Evolutionary conservation across 23 tunicate species (phyloP).

Genomic region (Botrylloides violaceus): DNA sequence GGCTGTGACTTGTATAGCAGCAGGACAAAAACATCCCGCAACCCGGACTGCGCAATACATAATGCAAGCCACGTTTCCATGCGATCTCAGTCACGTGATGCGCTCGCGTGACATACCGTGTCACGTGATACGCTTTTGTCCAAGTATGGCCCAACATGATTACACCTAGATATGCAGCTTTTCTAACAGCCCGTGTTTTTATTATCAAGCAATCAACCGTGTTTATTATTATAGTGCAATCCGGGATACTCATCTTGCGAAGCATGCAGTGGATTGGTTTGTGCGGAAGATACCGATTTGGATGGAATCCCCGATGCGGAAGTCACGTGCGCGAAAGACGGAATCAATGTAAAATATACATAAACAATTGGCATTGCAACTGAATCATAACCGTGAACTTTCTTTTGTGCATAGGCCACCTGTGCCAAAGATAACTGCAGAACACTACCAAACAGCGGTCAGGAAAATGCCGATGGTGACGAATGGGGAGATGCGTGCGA

Average conservation of each 20-base stretch:
- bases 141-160: no score
- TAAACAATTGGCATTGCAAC: background rate
- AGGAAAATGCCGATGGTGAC: conserved; percentile 75
- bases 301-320: conserved; percentile 80
- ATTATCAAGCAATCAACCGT: no score
- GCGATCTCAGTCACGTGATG: no score
- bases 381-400: background rate
- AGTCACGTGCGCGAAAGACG: conserved; percentile 40
- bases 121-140: no score
- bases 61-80: no score
- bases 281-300: conserved; percentile 77
- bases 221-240: conserved; percentile 37
- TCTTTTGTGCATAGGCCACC: conserved; percentile 20
- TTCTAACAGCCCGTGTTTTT: no score
- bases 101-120: no score
- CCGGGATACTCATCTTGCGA: conserved; percentile 67
- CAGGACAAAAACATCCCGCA: no score
- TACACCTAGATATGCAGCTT: no score
- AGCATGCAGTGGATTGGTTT: conserved; percentile 54
- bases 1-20: no score
- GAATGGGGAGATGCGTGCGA: conserved; percentile 83
- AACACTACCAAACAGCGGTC: conserved; percentile 70
- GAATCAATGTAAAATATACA: conserved; percentile 31
- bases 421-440: conserved; percentile 59
- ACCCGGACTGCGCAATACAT: no score